phyloP scores from a whole-genome alignment of 2,888 invertebrate genomes.

The Lissocephala sabroskyi region DNA sequence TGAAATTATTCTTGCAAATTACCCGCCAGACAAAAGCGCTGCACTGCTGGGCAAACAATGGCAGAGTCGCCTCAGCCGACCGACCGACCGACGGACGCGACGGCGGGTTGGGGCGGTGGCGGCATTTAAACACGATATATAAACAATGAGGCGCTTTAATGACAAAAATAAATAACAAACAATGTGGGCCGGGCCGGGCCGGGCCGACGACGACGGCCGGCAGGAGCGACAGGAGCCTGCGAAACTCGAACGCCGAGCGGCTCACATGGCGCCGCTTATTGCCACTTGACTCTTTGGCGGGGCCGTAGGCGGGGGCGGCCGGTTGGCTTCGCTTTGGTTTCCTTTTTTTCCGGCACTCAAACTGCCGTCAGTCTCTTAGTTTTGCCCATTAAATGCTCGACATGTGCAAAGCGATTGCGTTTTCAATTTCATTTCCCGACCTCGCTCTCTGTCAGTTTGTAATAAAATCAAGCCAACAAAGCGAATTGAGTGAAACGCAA shows the following conservation, averaged over 20 bases:
- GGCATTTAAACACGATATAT: conserved; percentile 48
- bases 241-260: too few species aligned
- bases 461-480: conserved; percentile 65
- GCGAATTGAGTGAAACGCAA: conserved; percentile 68
- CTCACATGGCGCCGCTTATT: too few species aligned
- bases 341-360: background rate
- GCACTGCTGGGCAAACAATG: too few species aligned
- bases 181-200: too few species aligned
- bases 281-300: too few species aligned
- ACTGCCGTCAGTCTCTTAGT: background rate
- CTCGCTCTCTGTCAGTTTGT: conserved; percentile 27
- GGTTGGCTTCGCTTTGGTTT: background rate
- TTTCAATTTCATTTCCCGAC: conserved; percentile 46
- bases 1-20: conserved; percentile 20
- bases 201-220: too few species aligned
- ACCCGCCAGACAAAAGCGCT: background rate
- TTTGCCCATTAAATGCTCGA: conserved; percentile 18
- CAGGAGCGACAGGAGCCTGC: too few species aligned
- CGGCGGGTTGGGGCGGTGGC: conserved; percentile 7
- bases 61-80: too few species aligned
- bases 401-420: conserved; percentile 48
- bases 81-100: too few species aligned
- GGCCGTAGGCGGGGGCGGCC: too few species aligned
- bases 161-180: conserved; percentile 54
- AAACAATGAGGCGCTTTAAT: conserved; percentile 46